Percentiles rank a stretch among this genome's conserved stretches.
Conservation (phyloP, 1,140 invertebrate species). For the Ruditapes philippinarum region DNA sequence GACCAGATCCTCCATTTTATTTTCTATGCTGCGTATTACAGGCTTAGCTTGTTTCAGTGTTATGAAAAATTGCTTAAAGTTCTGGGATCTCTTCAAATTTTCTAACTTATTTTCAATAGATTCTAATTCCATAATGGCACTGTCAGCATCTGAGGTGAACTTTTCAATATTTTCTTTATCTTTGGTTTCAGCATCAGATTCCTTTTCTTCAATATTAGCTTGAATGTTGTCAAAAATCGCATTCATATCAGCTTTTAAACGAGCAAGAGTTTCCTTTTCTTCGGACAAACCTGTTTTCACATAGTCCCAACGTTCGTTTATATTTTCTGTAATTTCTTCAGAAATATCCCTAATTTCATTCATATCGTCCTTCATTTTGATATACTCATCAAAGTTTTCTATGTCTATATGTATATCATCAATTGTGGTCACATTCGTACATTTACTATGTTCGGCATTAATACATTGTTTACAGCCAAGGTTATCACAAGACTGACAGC, state of each 20-base stretch:
- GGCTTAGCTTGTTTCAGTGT: background rate
- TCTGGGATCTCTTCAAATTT: slow-evolving; percentile 16
- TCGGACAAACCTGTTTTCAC: background rate
- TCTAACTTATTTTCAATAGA: slow-evolving; percentile 22
- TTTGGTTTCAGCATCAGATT: background rate
- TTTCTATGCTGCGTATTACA: background rate
- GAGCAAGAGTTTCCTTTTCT: background rate
- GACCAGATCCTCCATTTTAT: background rate
- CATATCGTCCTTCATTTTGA: background rate
- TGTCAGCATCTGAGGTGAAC: background rate
- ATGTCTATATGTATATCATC: background rate
- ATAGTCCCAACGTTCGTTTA: background rate
- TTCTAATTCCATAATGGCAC: slow-evolving; percentile 5
- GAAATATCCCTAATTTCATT: slow-evolving; percentile 14
- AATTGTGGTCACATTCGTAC: background rate
- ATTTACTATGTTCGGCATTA: background rate
- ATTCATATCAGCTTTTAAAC: background rate
- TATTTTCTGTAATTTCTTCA: slow-evolving; percentile 11
- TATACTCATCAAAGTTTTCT: background rate
- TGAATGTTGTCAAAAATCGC: background rate
- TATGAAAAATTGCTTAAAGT: background rate
- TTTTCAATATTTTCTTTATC: background rate
- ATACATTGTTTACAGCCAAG: slow-evolving; percentile 10
- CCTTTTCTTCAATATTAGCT: slow-evolving; percentile 22
- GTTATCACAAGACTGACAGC: background rate